These are phyloP conservation scores for Seriola dumerili DNA, from an alignment of 2,113 vertebrate genomes.

Conservation along the genomic window DNA sequence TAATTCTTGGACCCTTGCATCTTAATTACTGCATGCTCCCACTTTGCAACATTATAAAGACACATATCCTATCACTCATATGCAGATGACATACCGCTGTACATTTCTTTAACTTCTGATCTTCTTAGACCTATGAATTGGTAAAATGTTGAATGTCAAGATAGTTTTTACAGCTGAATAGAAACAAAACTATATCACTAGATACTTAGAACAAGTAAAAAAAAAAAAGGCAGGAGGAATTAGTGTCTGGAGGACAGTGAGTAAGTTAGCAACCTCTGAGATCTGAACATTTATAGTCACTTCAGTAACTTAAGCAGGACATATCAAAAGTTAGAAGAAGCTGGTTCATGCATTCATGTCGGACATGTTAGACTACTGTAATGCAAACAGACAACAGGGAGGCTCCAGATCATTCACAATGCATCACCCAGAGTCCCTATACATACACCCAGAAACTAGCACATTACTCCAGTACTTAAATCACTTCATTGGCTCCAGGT, in stretches of 20 bases:
- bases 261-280: too few species aligned
- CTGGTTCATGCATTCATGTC: neutral
- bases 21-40: neutral
- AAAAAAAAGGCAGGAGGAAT: too few species aligned
- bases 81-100: neutral
- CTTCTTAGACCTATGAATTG: neutral
- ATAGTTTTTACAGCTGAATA: neutral
- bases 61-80: neutral
- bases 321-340: neutral
- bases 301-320: too few species aligned
- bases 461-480: neutral
- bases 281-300: too few species aligned
- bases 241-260: too few species aligned
- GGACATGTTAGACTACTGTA: neutral
- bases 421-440: neutral
- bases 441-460: neutral
- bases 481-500: slow-evolving; percentile 12
- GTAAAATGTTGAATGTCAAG: neutral
- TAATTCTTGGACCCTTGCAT: slow-evolving; percentile 1
- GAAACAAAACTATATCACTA: neutral
- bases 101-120: too few species aligned
- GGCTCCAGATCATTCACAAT: slow-evolving; percentile 1
- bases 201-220: too few species aligned
- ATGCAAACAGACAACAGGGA: neutral
- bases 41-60: neutral